A percentile compares a stretch with the other conserved stretches of the same genome.
These are phyloP conservation scores for Diachasma alloeum DNA, from an alignment of 1,140 invertebrate genomes.

Conservation along the genomic window DNA sequence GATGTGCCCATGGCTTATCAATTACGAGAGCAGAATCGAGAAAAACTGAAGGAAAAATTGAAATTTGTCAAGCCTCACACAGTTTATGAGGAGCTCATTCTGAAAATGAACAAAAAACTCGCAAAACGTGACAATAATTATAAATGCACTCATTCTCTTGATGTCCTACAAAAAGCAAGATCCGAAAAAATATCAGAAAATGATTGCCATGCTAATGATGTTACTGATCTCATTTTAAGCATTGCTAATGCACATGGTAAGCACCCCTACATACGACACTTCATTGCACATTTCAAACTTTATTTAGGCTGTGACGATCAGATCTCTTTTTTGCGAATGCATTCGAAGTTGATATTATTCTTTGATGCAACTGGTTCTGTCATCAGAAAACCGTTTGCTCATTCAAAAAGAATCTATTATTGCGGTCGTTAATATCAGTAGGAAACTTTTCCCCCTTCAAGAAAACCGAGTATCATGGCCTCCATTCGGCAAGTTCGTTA, in stretches of 20 bases:
- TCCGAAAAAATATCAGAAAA: not conserved
- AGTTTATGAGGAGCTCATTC: not conserved
- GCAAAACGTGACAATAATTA: not conserved
- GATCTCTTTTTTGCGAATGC: not conserved
- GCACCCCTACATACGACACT: not conserved
- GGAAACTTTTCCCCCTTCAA: slow-evolving; percentile 6
- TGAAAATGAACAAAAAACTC: not conserved
- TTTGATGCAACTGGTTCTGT: slow-evolving; percentile 26
- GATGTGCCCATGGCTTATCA: not conserved
- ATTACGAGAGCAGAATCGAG: not conserved
- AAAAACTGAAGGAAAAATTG: not conserved
- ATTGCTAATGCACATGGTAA: not conserved
- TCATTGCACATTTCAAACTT: slow-evolving; percentile 1
- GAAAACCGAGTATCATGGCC: slow-evolving; percentile 7
- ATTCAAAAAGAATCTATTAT: slow-evolving; percentile 20
- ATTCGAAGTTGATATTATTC: not conserved
- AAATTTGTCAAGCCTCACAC: not conserved
- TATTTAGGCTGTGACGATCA: slow-evolving; percentile 6
- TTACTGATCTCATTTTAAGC: slow-evolving; percentile 7
- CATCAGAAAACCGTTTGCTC: slow-evolving; percentile 12
- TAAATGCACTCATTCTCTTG: not conserved
- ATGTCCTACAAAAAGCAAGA: not conserved
- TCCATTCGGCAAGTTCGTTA: not conserved
- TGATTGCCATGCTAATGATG: not conserved
- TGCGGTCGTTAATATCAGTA: not conserved